phyloP scores from a whole-genome alignment of 2,888 invertebrate species.

The Cryptocephalus primarius region DNA sequence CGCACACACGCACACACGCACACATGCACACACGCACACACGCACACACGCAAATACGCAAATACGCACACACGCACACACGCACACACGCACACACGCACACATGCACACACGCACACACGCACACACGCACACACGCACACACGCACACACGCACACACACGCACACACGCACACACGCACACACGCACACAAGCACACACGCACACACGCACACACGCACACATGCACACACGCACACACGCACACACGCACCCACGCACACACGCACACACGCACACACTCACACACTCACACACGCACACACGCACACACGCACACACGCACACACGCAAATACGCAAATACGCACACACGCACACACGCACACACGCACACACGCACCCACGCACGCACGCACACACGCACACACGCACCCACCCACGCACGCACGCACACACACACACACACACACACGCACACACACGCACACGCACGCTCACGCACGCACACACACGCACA shows the following conservation, averaged over 20 bases:
- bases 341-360: background rate
- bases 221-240: conserved; percentile 1
- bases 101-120: conserved; percentile 1
- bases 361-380: too few relatives aligned
- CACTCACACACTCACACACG: conserved; percentile 1
- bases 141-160: conserved; percentile 1
- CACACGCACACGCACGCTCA: background rate
- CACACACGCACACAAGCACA: background rate
- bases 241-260: conserved; percentile 1
- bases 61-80: conserved; percentile 1
- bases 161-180: background rate
- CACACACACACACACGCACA: background rate
- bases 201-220: background rate
- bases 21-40: conserved; percentile 1
- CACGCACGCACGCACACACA: too few relatives aligned
- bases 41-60: conserved; percentile 1
- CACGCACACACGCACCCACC: too few relatives aligned
- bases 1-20: conserved; percentile 1
- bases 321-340: background rate
- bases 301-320: background rate
- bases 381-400: too few relatives aligned
- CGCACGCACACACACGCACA: conserved; percentile 1
- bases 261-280: conserved; percentile 1
- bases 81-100: background rate
- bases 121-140: conserved; percentile 1